Base-by-base conservation (phyloP, 2,888 invertebrate species). In the Eucriotettix oculatus region DNA sequence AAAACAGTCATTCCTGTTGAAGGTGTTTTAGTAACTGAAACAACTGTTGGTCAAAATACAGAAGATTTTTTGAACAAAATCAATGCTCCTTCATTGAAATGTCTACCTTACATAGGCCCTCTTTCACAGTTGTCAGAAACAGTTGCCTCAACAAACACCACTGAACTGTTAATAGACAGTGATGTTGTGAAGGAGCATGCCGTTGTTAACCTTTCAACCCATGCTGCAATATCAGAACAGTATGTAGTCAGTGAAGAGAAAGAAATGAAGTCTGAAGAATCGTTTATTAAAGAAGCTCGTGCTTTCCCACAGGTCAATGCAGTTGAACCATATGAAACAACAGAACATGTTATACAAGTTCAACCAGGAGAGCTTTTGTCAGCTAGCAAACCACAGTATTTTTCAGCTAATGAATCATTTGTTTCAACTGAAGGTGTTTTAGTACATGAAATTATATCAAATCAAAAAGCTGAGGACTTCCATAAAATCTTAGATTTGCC, bases 331-430 rank as follows among this genome's bases (percentile, higher is more conserved):
- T 75, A 80, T 64, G 72, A 80, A 58, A 79, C 78, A 40, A 76
- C 75, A 12, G 83, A 85, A 74, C 78, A 73, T 52, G 72, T 73
- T 42, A 68, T 78, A 44, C 77, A 80, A 66, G 70, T 75, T 42
- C 71, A 75, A 43, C 72, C 78, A 9, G 75, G 76, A 42, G 73
- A 78, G 63, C 76, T 79, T 62, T 69, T 76, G 2, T 72, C 70
- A 41, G 68, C 66, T 3, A 76, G 75, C 62, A 73, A 74, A 65
- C 77, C 77, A 9, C 67, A 69, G 52, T 69, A 70, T 10, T 75
- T 71, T 59, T 75, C 72, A 63, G 78, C 79, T 14, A 71, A 67
- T 9, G 67, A 73, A 58, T 70, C 70, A 41, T 65, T 79, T 61
- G 70, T 74, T 43, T 71, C 74, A 10, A 73, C 72, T 17, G 78